Evolutionary conservation across 2,888 invertebrate genomes (phyloP).

Genomic region (Thymelicus sylvestris): DNA sequence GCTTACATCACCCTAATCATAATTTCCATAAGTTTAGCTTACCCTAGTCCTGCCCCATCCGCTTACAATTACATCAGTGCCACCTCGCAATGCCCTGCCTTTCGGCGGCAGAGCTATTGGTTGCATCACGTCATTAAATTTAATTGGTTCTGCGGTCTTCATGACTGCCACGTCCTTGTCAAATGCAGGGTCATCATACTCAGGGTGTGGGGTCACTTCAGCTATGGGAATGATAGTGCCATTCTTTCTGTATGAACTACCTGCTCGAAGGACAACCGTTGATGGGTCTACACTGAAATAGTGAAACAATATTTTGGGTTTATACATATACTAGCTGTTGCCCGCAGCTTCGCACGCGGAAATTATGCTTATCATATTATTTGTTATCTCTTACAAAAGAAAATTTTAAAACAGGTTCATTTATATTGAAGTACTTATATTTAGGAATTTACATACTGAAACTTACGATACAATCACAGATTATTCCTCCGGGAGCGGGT

Average conservation of each 20-base stretch:
- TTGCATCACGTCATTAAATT: constrained; percentile 61
- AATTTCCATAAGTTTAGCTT: constrained; percentile 10
- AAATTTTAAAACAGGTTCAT: too few relatives aligned
- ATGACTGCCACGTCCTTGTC: constrained; percentile 77
- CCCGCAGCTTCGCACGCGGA: too few relatives aligned
- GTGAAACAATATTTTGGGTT: background rate
- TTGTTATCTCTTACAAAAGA: too few relatives aligned
- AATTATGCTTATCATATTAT: too few relatives aligned
- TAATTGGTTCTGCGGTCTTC: constrained; percentile 65
- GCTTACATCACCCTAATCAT: too few relatives aligned
- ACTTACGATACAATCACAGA: too few relatives aligned
- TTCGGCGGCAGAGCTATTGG: constrained; percentile 59
- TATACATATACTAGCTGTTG: too few relatives aligned
- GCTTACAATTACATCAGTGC: constrained; percentile 60
- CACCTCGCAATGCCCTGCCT: constrained; percentile 52
- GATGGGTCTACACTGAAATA: constrained; percentile 64
- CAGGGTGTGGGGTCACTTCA: constrained; percentile 68
- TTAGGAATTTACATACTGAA: too few relatives aligned
- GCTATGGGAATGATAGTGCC: constrained; percentile 75
- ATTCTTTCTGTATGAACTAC: constrained; percentile 67
- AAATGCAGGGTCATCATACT: constrained; percentile 67
- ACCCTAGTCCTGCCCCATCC: constrained; percentile 76
- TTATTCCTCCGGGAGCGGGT: too few relatives aligned
- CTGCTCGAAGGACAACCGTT: constrained; percentile 74
- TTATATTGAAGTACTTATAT: too few relatives aligned